Base-by-base conservation (phyloP, 64 coral and sea anemone genomes). In the Acropora yongei region DNA sequence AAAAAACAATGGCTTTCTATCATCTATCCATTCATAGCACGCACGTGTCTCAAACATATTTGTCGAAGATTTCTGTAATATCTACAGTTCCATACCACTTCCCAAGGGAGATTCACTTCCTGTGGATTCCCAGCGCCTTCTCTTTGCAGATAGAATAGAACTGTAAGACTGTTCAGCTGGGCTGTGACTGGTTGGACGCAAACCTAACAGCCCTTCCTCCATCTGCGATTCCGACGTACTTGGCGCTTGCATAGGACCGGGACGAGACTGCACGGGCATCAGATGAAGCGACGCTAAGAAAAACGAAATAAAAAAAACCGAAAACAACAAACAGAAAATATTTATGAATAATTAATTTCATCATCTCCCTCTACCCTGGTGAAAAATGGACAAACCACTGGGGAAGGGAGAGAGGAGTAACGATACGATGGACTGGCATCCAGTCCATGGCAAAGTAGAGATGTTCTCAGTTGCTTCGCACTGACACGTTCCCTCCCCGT, bases 81-180 rank as follows among this genome's bases (percentile, higher is more conserved):
- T 57, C 8, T 80, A 40, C 41, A 44, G 1, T 2, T n/a, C 10
- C 82, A 9, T 71, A 85, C 82, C 82, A 46, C 82, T 85, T 50
- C 66, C 82, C 58, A 85, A 3, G 1, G 82, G 82, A 30, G 82
- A 85, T 68, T 85, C 82, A 49, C 82, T 85, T 13, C 82, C 82
- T n/a, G 45, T 63, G 72, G 82, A 85, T 49, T 69, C 82, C 82
- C 82, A 85, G 43, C 82, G 82, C 44, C 45, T 20, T 19, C 82
- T 68, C 18, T 85, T 85, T 1, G 57, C 57, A 1, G 80, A 65
- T 41, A 85, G 16, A 1, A 44, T 65, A 11, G 61, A n/a, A 6
- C 49, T 65, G 46, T 71, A 85, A 44, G 44, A n/a, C 46, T 85
- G 82, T 8, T 85, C 82, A 47, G 63, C 14, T n/a, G 43, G 42